These are phyloP conservation scores for Thunnus albacares DNA, from an alignment of 2,797 vertebrate genomes.

Conservation along the genomic window DNA sequence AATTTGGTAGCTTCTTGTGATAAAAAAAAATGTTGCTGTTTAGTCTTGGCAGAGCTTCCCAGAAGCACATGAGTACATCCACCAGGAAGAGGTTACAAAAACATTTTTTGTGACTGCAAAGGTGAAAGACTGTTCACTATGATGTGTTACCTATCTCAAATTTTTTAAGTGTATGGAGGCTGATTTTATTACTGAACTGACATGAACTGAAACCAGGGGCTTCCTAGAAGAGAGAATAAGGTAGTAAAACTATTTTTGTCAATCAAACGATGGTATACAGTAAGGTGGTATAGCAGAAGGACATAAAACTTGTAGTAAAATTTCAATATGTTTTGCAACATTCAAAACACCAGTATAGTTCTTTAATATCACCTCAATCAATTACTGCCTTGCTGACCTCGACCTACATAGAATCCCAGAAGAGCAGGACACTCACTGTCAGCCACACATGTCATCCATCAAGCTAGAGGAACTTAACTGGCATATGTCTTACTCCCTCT, in stretches of 20 bases:
- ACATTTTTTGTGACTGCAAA: background rate
- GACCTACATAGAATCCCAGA: slow-evolving; percentile 8
- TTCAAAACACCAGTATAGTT: background rate
- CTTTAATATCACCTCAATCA: slow-evolving; percentile 3
- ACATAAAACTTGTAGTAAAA: background rate
- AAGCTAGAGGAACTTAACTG: slow-evolving; percentile 31
- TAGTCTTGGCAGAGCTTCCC: background rate
- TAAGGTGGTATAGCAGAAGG: background rate
- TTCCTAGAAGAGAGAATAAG: background rate
- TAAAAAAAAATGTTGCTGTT: background rate
- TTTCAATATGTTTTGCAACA: background rate
- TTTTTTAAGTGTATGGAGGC: background rate
- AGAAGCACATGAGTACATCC: background rate
- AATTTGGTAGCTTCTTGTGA: background rate
- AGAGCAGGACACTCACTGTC: slow-evolving; percentile 20
- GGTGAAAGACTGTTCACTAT: background rate
- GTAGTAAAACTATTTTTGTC: background rate
- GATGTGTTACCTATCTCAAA: background rate
- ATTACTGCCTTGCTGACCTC: slow-evolving; percentile 6
- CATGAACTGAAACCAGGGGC: background rate
- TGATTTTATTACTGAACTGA: background rate
- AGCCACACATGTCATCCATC: slow-evolving; percentile 15
- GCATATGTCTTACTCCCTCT: slow-evolving; percentile 26
- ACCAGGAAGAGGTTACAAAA: background rate
- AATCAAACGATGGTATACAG: background rate